Conservation (phyloP, 1,140 invertebrate genomes). For the Thaumetopoea pityocampa region DNA sequence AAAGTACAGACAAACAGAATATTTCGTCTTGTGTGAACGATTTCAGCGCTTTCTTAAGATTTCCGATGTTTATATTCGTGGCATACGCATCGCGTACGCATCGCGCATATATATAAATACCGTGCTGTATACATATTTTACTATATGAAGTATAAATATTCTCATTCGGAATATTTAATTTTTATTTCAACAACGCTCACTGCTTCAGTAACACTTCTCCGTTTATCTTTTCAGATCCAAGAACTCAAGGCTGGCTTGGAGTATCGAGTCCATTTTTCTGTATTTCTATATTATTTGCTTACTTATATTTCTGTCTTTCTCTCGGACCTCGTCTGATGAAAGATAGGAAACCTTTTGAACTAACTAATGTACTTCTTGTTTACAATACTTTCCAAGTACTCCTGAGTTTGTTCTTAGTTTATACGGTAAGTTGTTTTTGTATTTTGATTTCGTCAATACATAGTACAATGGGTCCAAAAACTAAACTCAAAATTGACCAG, state of each 20-base stretch:
- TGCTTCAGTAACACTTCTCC: background rate
- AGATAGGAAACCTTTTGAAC: slow-evolving; percentile 84
- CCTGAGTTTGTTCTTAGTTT: slow-evolving; percentile 80
- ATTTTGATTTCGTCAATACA: background rate
- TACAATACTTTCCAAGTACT: slow-evolving; percentile 88
- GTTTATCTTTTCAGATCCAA: slow-evolving; percentile 70
- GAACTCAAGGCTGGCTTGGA: slow-evolving; percentile 88
- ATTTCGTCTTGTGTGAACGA: no score
- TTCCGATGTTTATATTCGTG: no score
- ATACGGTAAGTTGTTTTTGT: slow-evolving; percentile 70
- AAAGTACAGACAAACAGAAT: no score
- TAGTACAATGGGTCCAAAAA: background rate
- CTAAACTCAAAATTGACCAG: background rate
- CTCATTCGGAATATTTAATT: no score
- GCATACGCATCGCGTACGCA: no score
- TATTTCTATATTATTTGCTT: slow-evolving; percentile 80
- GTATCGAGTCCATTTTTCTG: slow-evolving; percentile 83
- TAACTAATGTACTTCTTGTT: slow-evolving; percentile 82
- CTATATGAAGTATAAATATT: no score
- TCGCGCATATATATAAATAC: no score
- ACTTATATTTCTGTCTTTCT: slow-evolving; percentile 83
- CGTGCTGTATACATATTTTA: no score
- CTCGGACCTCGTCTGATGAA: slow-evolving; percentile 87
- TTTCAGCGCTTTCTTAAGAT: no score
- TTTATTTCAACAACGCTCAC: no score